Evolutionary conservation across 2,113 vertebrate genomes (phyloP).

Genomic region (Cephalopholis sonnerati): DNA sequence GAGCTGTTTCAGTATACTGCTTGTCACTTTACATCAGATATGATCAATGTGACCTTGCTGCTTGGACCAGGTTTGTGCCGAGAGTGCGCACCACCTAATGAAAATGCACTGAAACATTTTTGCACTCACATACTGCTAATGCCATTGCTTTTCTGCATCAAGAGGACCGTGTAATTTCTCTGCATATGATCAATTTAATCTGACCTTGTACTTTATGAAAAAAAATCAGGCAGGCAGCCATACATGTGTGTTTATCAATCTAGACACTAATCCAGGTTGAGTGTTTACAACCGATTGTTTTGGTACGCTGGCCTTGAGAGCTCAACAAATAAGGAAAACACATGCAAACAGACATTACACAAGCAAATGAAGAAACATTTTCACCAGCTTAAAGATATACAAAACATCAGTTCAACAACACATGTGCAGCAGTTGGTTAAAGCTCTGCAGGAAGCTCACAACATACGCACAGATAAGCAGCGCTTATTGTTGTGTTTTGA

Average conservation of each 20-base stretch:
- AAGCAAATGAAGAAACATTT: too few relatives aligned
- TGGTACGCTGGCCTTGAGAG: too few relatives aligned
- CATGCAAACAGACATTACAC: too few relatives aligned
- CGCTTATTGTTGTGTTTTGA: too few relatives aligned
- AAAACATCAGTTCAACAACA: too few relatives aligned
- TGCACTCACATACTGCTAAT: neutral
- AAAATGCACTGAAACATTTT: constrained; percentile 36
- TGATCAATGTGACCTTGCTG: constrained; percentile 33
- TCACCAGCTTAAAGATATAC: too few relatives aligned
- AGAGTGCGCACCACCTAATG: constrained; percentile 14
- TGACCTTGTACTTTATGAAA: neutral
- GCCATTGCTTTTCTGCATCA: constrained; percentile 1
- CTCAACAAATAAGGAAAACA: too few relatives aligned
- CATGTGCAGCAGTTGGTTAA: too few relatives aligned
- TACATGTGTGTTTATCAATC: neutral
- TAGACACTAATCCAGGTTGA: neutral
- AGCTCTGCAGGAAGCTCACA: too few relatives aligned
- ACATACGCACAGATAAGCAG: too few relatives aligned
- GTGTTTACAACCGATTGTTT: neutral
- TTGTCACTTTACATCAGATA: constrained; percentile 26
- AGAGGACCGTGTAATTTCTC: neutral
- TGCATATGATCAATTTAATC: neutral
- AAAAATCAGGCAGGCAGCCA: neutral
- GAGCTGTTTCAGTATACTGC: constrained; percentile 36
- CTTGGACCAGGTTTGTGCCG: constrained; percentile 8